Percentiles rank a stretch among this genome's conserved stretches.
Evolutionary conservation across 2,888 invertebrate species (phyloP).

Genomic region (Phortica okadai): DNA sequence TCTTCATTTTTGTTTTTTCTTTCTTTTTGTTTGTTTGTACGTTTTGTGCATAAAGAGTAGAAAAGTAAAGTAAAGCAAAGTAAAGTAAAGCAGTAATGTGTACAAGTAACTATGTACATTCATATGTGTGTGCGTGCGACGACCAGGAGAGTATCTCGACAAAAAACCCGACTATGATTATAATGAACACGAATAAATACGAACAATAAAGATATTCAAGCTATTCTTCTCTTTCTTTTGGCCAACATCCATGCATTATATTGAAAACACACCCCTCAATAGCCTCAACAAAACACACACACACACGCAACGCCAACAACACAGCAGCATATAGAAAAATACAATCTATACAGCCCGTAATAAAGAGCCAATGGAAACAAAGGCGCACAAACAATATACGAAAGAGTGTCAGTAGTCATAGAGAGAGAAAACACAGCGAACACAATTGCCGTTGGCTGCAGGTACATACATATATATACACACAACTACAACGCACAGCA

Average conservation of each 20-base stretch:
- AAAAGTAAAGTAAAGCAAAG: neutral
- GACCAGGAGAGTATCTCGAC: constrained; percentile 1
- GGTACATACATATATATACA: constrained; percentile 19
- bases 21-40: neutral
- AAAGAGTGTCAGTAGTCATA: constrained; percentile 50
- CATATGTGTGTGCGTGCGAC: neutral
- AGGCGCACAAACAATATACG: constrained; percentile 57
- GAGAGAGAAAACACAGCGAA: constrained; percentile 43
- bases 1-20: neutral
- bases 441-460: constrained; percentile 38
- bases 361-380: constrained; percentile 67
- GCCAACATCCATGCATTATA: constrained; percentile 48
- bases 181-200: constrained; percentile 38
- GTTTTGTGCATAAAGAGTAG: neutral
- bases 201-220: constrained; percentile 15
- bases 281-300: constrained; percentile 49
- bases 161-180: constrained; percentile 24
- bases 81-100: constrained; percentile 1
- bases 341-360: constrained; percentile 57
- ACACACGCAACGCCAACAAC: constrained; percentile 58
- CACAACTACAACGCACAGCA: neutral
- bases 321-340: constrained; percentile 56
- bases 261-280: constrained; percentile 70
- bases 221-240: constrained; percentile 50
- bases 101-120: neutral